Base-by-base conservation (phyloP, 2,888 invertebrate species). In the Prenolepis imparis region DNA sequence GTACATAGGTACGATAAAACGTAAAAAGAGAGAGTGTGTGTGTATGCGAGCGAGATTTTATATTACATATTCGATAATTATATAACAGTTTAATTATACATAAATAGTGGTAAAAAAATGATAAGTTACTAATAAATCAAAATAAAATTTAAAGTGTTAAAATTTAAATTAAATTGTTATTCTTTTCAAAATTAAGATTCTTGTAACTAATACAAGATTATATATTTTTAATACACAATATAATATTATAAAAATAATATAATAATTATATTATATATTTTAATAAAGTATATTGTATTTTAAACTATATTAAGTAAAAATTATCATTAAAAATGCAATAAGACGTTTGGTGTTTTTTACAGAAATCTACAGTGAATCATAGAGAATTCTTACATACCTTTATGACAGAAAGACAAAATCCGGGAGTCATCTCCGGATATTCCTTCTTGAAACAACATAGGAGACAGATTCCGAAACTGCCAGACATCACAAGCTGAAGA, bases 391-490 rank as follows among this genome's bases (percentile, higher is more conserved):
- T 80, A 75, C 24, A 12, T 74, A 93, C 93, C 92, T 94, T 94
- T 4, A 91, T 93, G 0, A 89, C 88, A 0, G 93, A 88, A 28
- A 93, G 86, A 72, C 94, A 94, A 57, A 91, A 91, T 8, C 93
- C 94, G 18, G 93, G 92, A 75, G 87, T 90, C 92, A 94, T 91
- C 52, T 91, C 90, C 3, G 93, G 92, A 67, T 94, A 94, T 78
- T 93, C 93, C 44, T 93, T 93, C 52, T 91, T 92, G 84, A 93
- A 94, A 61, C 94, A 94, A 82, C 93, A 93, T n/a, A 94, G 72
- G 28, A 94, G 72, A 59, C 93, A 92, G 41, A 93, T 89, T 24
- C 94, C 94, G 39, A 94, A 93, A 80, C 93, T 91, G n/a, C 94
- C 94, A 0, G 94, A 94, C 24, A 93, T 88, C 28, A 94, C 82